Percentiles rank a stretch among this genome's conserved stretches.
Conservation (phyloP, 2,113 vertebrate genomes). For the Marmota flaviventris region DNA sequence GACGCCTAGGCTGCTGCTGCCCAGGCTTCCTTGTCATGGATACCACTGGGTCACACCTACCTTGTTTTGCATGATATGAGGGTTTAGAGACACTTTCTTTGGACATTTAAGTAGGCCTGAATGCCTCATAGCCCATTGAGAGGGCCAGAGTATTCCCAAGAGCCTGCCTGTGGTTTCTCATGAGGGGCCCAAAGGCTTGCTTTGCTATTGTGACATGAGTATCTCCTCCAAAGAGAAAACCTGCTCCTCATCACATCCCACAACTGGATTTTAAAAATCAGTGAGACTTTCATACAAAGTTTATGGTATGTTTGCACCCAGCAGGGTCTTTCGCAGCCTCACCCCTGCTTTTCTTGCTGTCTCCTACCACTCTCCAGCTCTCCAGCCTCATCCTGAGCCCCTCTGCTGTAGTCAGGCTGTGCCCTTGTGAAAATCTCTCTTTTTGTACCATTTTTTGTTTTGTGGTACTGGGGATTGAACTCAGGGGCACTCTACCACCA, state of each 20-base stretch:
- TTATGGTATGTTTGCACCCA: not conserved
- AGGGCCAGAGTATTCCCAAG: not conserved
- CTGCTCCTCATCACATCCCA: not conserved
- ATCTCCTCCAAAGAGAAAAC: conserved; percentile 28
- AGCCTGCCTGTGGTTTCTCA: not conserved
- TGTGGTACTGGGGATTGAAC: not conserved
- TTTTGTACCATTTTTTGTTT: not conserved
- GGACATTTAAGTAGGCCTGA: not conserved
- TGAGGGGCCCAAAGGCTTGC: not conserved
- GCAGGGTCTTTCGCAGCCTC: not conserved
- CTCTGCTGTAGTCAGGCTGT: not conserved
- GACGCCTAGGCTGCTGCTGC: not conserved
- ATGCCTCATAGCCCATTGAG: not conserved
- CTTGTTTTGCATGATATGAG: not conserved
- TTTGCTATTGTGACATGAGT: not conserved
- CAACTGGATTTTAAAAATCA: not conserved
- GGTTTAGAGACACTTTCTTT: not conserved
- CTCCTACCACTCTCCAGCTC: not conserved
- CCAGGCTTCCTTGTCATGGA: not conserved
- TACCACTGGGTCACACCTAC: not conserved
- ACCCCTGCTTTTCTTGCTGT: not conserved
- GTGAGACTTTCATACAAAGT: not conserved
- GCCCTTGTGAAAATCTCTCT: not conserved
- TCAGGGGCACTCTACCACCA: not conserved
- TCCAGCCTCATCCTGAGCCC: not conserved